A percentile compares a stretch with the other conserved stretches of the same genome.
Evolutionary conservation across 2,888 invertebrate genomes (phyloP).

Genomic region (Leucophenga montana): DNA sequence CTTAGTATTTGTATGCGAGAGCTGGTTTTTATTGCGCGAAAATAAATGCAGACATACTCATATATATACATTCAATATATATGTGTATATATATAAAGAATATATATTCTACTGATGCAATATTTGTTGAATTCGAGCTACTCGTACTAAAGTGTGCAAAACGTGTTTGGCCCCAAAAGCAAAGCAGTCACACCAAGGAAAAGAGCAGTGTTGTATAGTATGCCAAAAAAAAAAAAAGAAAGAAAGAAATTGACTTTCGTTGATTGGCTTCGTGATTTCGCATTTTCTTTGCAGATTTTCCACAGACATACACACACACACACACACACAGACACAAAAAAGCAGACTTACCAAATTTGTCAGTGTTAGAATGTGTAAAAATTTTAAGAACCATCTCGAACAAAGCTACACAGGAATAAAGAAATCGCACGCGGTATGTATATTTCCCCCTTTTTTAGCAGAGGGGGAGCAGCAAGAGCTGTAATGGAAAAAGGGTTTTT

Average conservation of each 20-base stretch:
- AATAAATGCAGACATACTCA: too few relatives aligned
- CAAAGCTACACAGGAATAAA: background rate
- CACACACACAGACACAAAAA: too few relatives aligned
- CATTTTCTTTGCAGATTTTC: conserved; percentile 20
- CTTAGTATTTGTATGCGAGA: too few relatives aligned
- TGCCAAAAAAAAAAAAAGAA: background rate
- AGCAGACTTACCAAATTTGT: background rate
- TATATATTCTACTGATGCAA: too few relatives aligned
- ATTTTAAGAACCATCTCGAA: background rate
- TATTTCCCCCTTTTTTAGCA: conserved; percentile 15
- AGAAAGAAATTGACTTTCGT: conserved; percentile 26
- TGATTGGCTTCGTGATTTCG: conserved; percentile 42
- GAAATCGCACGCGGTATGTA: conserved; percentile 18
- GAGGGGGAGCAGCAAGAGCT: conserved; percentile 43
- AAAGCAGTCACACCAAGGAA: background rate
- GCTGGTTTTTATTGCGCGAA: too few relatives aligned
- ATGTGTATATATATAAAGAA: too few relatives aligned
- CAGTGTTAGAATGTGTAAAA: too few relatives aligned
- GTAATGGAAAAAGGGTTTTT: conserved; percentile 29
- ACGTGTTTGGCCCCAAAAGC: conserved; percentile 10
- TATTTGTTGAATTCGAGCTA: too few relatives aligned
- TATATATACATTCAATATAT: too few relatives aligned
- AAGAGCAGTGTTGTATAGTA: background rate
- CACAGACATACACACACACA: background rate
- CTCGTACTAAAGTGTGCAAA: conserved; percentile 11